Evolutionary conservation across 2,888 invertebrate genomes (phyloP), one percentile per base, ranked within the genome.

Genomic region (Lobophora halterata): DNA sequence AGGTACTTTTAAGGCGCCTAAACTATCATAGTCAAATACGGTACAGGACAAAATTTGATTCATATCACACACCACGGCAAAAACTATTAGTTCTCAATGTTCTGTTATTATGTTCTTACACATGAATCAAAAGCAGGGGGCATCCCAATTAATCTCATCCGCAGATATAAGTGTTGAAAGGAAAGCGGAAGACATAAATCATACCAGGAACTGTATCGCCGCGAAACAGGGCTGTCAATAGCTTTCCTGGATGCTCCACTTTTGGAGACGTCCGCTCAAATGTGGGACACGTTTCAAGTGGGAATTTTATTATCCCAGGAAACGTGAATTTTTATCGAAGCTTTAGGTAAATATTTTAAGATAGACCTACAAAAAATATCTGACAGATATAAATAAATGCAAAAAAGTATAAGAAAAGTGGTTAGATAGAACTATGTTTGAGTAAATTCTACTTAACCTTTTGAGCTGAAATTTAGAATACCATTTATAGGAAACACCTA

Each of bases 171-270:
- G 68, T 70, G 73, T 68, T 66, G 65, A 74, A 71, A 71, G 56
- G 58, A 64, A 58, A 69, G 60, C 72, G 79, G 81, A 81, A 77
- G 69, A 62, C 77, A 79, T 83, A 70, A 77, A 80, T 83, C 79
- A 79, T 77, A 71, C 55, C 57, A 70, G 70, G 75, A 75, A 66
- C 61, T 51, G 42, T 49, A 52, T 55, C 49, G 54, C 47, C 34
- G 38, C 46, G 45, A 47, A 46, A 50, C 46, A 43, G 43, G 43
- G 51, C 33, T 43, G 43, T 17, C 43, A 38, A 33, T 29, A 4
- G 20, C 37, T 40, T 33, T 36, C 39, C 39, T 45, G 32, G 34
- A 34, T 26, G 32, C 33, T 26, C 42, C 16, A 37, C 20, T 37
- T 43, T 33, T 21, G 17, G 6, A 3, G n/a, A 24, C 28, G 7